Base-by-base conservation (phyloP, 2,113 vertebrate genomes). In the Odobenus rosmarus region DNA sequence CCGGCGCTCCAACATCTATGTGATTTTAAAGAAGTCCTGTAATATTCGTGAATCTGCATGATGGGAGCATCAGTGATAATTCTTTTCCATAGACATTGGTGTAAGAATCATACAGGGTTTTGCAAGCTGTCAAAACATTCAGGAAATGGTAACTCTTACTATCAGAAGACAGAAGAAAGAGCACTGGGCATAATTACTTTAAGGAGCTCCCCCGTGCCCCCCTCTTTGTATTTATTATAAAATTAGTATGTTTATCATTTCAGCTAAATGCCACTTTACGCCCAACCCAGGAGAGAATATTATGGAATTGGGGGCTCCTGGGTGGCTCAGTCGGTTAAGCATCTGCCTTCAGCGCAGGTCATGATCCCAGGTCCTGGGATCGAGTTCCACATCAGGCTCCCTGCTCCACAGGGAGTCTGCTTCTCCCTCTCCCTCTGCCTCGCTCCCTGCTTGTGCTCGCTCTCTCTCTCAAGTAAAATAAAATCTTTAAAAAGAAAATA, bases 201-300 rank as follows among this genome's bases (percentile, higher is more conserved):
- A 49, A 33, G 24, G 59, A 77, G 15, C 9, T 84, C 19, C 31
- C 31, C 31, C 83, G 26, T 36, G 33, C 0, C 23, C 57, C 19
- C 46, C 15, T 4, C 7, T 16, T 57, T 31, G 19, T 15, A 72
- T 53, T 59, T 39, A 79, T 59, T 55, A 84, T 49, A 86, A 91
- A 93, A 64, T 84, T 71, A 88, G 21, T 67, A 64, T 21, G 31
- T 85, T 88, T 80, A 88, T 91, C 46, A 69, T 76, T 51, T 92
- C 39, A 39, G 49, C 83, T 53, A 74, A 96, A 72, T 62, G 36
- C 21, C 74, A 49, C 31, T 51, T 89, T 85, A 71, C 89, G 13
- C 42, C 31, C 26, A 81, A 7, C 28, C 67, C 7, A 23, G 61
- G 24, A 64, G 7, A 95, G n/a, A 84, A 92, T 16, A 55, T 31